phyloP scores from a whole-genome alignment of 2,888 invertebrate genomes.

The Cylloceria caligata region DNA sequence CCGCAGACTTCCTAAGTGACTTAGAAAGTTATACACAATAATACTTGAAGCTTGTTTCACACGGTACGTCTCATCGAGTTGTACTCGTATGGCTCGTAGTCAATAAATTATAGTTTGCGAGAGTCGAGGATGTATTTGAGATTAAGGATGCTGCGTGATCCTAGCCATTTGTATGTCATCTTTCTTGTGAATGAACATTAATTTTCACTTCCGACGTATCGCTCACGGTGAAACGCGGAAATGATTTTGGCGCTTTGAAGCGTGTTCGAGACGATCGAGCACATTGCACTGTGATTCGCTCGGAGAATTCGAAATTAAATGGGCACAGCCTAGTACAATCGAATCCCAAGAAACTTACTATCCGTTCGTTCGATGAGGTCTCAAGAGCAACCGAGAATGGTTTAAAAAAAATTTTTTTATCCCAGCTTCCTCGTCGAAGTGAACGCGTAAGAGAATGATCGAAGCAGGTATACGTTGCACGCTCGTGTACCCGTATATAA shows the following conservation, averaged over 20 bases:
- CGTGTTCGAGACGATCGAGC: constrained; percentile 16
- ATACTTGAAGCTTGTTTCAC: constrained; percentile 9
- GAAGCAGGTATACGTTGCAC: not conserved
- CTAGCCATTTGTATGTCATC: not conserved
- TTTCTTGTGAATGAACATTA: not conserved
- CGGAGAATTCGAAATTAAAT: constrained; percentile 22
- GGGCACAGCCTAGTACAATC: constrained; percentile 4
- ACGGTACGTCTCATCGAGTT: constrained; percentile 15
- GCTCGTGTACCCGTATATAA: constrained; percentile 5
- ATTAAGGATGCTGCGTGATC: constrained; percentile 17
- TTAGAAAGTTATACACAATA: constrained; percentile 55
- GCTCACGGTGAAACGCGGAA: constrained; percentile 50
- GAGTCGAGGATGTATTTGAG: constrained; percentile 31
- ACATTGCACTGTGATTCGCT: constrained; percentile 1
- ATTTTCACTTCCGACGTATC: constrained; percentile 51
- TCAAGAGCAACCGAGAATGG: no score
- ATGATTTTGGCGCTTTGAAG: constrained; percentile 8
- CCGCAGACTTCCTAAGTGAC: constrained; percentile 36
- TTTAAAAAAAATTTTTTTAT: no score
- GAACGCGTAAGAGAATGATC: constrained; percentile 31
- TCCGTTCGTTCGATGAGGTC: constrained; percentile 1
- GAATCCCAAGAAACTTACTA: constrained; percentile 5
- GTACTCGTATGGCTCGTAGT: not conserved
- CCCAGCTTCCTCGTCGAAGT: no score
- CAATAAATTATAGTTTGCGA: constrained; percentile 32